These are phyloP conservation scores for Abscondita cerata DNA, from an alignment of 2,888 invertebrate species.

Conservation along the genomic window DNA sequence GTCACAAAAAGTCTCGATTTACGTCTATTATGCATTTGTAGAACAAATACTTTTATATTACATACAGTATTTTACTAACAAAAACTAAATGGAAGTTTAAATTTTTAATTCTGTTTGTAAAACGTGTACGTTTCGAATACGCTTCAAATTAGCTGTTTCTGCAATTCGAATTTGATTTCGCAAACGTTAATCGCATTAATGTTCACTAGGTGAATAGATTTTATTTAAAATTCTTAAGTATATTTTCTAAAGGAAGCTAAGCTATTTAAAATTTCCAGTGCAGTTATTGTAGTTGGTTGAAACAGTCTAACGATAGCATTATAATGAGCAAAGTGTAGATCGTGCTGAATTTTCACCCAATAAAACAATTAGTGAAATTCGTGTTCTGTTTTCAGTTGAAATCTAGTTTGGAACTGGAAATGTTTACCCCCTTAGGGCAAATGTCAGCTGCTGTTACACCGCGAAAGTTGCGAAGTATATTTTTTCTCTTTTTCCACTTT, in stretches of 20 bases:
- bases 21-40: too few species aligned
- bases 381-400: conserved; percentile 35
- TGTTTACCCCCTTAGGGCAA: conserved; percentile 31
- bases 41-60: too few species aligned
- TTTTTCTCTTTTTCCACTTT: conserved; percentile 6
- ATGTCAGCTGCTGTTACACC: conserved; percentile 20
- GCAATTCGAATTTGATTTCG: too few species aligned
- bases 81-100: too few species aligned
- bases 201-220: too few species aligned
- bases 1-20: too few species aligned
- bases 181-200: too few species aligned
- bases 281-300: conserved; percentile 27
- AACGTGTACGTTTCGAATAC: too few species aligned
- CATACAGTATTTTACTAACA: too few species aligned
- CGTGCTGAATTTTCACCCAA: conserved; percentile 40
- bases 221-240: too few species aligned
- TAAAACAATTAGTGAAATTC: conserved; percentile 40
- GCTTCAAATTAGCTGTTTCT: too few species aligned
- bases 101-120: too few species aligned
- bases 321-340: conserved; percentile 34
- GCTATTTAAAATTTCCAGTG: conserved; percentile 26
- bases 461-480: conserved; percentile 18
- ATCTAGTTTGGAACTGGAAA: conserved; percentile 27
- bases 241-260: conserved; percentile 16
- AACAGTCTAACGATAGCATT: conserved; percentile 25